phyloP scores from a whole-genome alignment of 1,140 invertebrate species.

The Brachystomella parvula region DNA sequence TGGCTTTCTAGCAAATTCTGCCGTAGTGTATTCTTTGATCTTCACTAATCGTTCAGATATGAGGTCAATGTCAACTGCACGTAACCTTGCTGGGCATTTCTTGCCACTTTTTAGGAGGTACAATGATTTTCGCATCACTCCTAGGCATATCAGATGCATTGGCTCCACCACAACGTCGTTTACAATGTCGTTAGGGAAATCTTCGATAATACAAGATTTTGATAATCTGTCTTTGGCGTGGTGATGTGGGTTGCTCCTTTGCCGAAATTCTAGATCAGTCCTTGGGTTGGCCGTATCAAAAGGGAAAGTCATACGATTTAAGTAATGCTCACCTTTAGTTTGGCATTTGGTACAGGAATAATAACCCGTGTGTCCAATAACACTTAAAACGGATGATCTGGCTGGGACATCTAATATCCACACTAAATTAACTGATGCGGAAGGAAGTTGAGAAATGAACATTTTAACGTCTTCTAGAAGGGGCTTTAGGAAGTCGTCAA shows the following conservation, averaged over 20 bases:
- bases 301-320: not conserved
- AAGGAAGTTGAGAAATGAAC: not conserved
- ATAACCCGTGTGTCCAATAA: not conserved
- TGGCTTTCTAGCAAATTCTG: slow-evolving; percentile 1
- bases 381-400: not conserved
- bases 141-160: slow-evolving; percentile 44
- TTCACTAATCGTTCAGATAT: not conserved
- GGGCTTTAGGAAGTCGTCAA: slow-evolving; percentile 11
- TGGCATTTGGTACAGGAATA: not conserved
- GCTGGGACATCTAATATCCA: not conserved
- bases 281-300: not conserved
- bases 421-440: not conserved
- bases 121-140: slow-evolving; percentile 42
- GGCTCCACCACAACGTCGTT: slow-evolving; percentile 42
- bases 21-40: no score
- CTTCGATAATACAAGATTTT: not conserved
- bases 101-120: slow-evolving; percentile 36
- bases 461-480: slow-evolving; percentile 16
- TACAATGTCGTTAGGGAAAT: slow-evolving; percentile 34
- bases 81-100: not conserved
- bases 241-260: not conserved
- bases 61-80: not conserved
- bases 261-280: not conserved
- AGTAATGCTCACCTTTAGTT: not conserved
- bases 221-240: not conserved